A percentile compares a stretch with the other conserved stretches of the same genome.
phyloP scores from a whole-genome alignment of 2,113 vertebrate species.

The Leptodactylus fuscus region DNA sequence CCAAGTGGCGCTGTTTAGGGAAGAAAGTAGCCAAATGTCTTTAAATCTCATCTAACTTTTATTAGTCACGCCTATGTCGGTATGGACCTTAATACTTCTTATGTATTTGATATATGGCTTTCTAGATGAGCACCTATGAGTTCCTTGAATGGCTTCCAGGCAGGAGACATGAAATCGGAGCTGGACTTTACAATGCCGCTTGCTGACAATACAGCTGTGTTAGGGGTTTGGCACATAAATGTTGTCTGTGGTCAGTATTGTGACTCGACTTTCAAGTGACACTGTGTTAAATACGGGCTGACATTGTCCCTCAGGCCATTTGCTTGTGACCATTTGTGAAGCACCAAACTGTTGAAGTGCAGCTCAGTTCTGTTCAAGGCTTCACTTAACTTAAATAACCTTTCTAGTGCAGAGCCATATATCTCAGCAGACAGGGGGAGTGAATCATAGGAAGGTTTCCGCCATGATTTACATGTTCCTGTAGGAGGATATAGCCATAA shows the following conservation, averaged over 20 bases:
- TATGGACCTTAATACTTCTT: not conserved
- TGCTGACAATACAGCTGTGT: slow-evolving; percentile 51
- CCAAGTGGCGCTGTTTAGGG: no score
- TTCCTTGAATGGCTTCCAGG: not conserved
- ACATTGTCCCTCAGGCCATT: slow-evolving; percentile 44
- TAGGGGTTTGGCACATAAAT: slow-evolving; percentile 6
- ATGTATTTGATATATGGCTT: not conserved
- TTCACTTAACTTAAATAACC: slow-evolving; percentile 41
- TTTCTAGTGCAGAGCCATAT: slow-evolving; percentile 23
- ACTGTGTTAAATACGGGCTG: slow-evolving; percentile 26
- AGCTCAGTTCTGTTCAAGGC: slow-evolving; percentile 12
- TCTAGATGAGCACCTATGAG: no score
- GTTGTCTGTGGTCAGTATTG: slow-evolving; percentile 50
- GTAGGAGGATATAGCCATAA: slow-evolving; percentile 25
- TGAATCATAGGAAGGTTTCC: slow-evolving; percentile 8
- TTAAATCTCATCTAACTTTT: not conserved
- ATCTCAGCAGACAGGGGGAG: not conserved
- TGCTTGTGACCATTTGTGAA: slow-evolving; percentile 54
- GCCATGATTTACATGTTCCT: not conserved
- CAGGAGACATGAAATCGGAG: slow-evolving; percentile 1
- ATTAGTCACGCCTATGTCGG: not conserved
- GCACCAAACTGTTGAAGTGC: slow-evolving; percentile 42
- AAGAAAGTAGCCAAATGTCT: no score
- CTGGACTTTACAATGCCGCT: not conserved
- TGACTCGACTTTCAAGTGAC: slow-evolving; percentile 44